A percentile compares a stretch with the other conserved stretches of the same genome.
phyloP scores from a whole-genome alignment of 1,140 invertebrate genomes.

The Notospermus geniculatus region DNA sequence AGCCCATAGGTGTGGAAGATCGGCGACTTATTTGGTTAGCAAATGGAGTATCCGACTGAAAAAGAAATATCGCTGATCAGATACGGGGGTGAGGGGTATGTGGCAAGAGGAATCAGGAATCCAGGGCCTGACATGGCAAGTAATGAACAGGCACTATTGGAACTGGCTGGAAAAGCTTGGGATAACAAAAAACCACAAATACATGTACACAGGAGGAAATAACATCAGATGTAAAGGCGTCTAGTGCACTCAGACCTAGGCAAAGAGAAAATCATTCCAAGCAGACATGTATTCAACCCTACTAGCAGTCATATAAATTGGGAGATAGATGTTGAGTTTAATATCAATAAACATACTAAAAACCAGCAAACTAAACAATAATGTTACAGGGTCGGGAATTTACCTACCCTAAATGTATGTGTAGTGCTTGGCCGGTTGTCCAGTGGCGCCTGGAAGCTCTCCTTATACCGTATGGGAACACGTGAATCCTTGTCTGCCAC shows the following conservation, averaged over 20 bases:
- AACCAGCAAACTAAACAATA: not conserved
- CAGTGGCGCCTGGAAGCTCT: not conserved
- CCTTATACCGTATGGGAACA: not conserved
- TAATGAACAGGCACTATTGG: too few relatives aligned
- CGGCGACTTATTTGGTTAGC: constrained; percentile 1
- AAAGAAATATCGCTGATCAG: too few relatives aligned
- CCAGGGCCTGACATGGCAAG: too few relatives aligned
- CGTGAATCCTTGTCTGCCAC: not conserved
- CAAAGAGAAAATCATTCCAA: not conserved
- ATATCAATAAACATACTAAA: too few relatives aligned
- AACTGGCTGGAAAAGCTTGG: too few relatives aligned
- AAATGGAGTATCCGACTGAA: constrained; percentile 8
- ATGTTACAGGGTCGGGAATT: not conserved
- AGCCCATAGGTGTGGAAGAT: constrained; percentile 1
- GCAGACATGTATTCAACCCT: not conserved
- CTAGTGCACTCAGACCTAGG: not conserved
- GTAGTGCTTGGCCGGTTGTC: constrained; percentile 3
- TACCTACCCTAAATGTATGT: constrained; percentile 9
- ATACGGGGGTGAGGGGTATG: too few relatives aligned
- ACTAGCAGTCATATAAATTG: too few relatives aligned
- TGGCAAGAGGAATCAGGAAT: too few relatives aligned
- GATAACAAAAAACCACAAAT: too few relatives aligned
- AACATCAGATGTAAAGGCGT: not conserved
- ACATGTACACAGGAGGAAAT: not conserved
- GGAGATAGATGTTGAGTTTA: too few relatives aligned